Evolutionary conservation across 2,888 invertebrate genomes (phyloP).

Genomic region (Cephus rjabovi): DNA sequence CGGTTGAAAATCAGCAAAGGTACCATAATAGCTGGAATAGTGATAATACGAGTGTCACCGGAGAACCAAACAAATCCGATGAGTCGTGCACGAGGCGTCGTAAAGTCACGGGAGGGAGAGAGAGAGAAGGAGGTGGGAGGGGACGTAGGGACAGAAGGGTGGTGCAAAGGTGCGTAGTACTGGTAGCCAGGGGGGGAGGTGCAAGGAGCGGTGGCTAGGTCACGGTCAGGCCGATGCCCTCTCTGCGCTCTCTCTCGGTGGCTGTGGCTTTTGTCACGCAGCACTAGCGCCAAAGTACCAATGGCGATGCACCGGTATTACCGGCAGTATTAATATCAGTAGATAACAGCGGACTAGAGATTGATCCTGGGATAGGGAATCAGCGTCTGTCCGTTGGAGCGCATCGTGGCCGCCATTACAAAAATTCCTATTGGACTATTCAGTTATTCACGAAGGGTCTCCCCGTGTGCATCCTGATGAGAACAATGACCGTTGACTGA

Average conservation of each 20-base stretch:
- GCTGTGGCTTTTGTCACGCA: slow-evolving; percentile 4
- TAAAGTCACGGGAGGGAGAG: background rate
- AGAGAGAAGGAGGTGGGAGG: too few relatives aligned
- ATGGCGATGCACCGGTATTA: background rate
- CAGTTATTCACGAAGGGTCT: background rate
- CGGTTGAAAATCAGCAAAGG: background rate
- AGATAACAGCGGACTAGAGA: background rate
- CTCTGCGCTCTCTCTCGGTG: slow-evolving; percentile 25
- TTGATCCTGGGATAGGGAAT: background rate
- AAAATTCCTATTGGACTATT: background rate
- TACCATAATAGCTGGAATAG: background rate
- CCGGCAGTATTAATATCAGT: background rate
- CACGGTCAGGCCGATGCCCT: slow-evolving; percentile 66
- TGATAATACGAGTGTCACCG: background rate
- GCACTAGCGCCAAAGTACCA: background rate
- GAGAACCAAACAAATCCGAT: background rate
- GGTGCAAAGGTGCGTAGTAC: background rate
- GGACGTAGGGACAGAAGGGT: slow-evolving; percentile 19
- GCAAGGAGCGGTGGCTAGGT: slow-evolving; percentile 61
- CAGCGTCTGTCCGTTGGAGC: background rate
- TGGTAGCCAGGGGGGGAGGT: slow-evolving; percentile 25
- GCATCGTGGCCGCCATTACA: background rate
- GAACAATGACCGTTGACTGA: slow-evolving; percentile 15
- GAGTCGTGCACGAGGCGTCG: background rate
- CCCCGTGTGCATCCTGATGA: background rate